Evolutionary conservation across 2,797 vertebrate genomes (phyloP).

Genomic region (Chaenodraco wilsoni): DNA sequence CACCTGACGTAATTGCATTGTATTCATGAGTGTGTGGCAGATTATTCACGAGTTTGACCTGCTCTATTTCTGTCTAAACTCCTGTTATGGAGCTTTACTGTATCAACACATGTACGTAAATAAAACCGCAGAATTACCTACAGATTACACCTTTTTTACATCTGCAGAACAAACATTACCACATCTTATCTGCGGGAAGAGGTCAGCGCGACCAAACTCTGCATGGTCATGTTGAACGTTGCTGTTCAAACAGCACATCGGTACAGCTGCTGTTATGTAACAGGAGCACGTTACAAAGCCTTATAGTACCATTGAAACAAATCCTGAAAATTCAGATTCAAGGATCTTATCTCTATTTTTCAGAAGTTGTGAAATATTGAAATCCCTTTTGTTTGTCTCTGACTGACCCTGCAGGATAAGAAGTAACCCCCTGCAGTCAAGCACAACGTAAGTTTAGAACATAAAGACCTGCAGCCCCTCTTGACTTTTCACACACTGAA

Average conservation of each 20-base stretch:
- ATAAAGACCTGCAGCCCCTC: not conserved
- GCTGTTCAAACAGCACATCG: slow-evolving; percentile 59
- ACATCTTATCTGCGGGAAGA: slow-evolving; percentile 68
- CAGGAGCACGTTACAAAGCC: not conserved
- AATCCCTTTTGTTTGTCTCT: not conserved
- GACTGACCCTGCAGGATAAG: not conserved
- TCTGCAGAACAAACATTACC: slow-evolving; percentile 64
- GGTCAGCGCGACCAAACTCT: slow-evolving; percentile 55
- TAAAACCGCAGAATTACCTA: slow-evolving; percentile 49
- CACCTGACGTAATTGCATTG: slow-evolving; percentile 65
- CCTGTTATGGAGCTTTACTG: not conserved
- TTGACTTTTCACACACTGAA: slow-evolving; percentile 9
- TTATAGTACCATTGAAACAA: not conserved
- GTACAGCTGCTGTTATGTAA: slow-evolving; percentile 48
- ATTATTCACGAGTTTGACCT: not conserved
- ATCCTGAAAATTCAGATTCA: not conserved
- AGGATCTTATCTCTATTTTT: not conserved
- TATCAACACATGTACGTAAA: slow-evolving; percentile 7
- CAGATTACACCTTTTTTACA: slow-evolving; percentile 49
- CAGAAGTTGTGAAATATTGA: slow-evolving; percentile 5
- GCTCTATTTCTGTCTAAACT: slow-evolving; percentile 3
- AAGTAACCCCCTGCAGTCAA: not conserved
- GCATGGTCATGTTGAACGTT: slow-evolving; percentile 40
- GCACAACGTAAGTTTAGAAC: slow-evolving; percentile 2
- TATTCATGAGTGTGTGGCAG: slow-evolving; percentile 3